A percentile compares a stretch with the other conserved stretches of the same genome.
Evolutionary conservation across 2,113 vertebrate species (phyloP).

Genomic region (Anolis sagrei): DNA sequence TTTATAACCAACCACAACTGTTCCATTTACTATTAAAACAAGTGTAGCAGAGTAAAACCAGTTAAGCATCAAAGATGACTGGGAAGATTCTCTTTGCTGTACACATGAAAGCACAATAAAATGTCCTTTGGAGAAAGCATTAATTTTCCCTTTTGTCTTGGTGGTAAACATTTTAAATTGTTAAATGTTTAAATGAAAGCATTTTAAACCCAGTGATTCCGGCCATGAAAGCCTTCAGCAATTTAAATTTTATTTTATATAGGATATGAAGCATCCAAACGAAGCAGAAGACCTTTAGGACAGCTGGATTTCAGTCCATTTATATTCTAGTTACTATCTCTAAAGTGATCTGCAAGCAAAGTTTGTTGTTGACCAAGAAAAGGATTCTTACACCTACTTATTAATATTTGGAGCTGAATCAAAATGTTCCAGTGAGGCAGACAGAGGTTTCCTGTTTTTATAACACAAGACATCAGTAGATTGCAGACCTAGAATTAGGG

Average conservation of each 20-base stretch:
- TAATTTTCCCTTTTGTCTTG: constrained; percentile 41
- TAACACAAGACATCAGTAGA: background rate
- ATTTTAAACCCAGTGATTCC: no score
- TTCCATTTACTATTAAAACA: constrained; percentile 22
- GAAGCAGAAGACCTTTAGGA: no score
- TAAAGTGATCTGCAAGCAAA: background rate
- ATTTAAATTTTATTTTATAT: background rate
- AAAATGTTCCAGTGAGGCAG: background rate
- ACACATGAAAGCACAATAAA: constrained; percentile 18
- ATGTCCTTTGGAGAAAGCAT: constrained; percentile 24
- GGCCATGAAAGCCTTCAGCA: no score
- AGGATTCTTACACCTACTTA: background rate
- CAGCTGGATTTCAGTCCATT: background rate
- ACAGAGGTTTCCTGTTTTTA: background rate
- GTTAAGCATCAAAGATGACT: constrained; percentile 7
- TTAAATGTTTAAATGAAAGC: no score
- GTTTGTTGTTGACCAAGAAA: background rate
- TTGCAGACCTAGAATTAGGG: background rate
- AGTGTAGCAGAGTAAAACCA: constrained; percentile 12
- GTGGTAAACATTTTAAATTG: constrained; percentile 31
- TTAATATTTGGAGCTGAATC: background rate
- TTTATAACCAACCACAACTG: constrained; percentile 27
- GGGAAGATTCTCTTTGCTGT: constrained; percentile 29
- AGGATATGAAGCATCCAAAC: background rate
- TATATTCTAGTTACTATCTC: background rate